These are phyloP conservation scores for Macroteleia sp. DNA, from an alignment of 2,888 invertebrate species.

Conservation along the genomic window DNA sequence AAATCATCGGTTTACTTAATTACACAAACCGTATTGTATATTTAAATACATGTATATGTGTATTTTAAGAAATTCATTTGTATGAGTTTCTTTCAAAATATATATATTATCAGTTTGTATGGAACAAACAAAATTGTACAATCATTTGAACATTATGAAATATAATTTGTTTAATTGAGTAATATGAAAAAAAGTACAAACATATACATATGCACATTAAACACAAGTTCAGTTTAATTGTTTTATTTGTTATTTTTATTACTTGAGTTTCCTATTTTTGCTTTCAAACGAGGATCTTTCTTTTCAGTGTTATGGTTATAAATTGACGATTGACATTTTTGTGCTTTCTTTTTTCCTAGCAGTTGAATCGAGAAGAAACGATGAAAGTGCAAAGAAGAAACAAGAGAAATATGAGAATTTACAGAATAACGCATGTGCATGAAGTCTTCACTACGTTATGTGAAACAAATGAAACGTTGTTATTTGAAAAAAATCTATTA, in stretches of 20 bases:
- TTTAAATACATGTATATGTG: conserved; percentile 31
- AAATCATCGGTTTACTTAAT: conserved; percentile 12
- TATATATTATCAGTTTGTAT: neutral
- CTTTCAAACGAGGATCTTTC: neutral
- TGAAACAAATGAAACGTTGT: conserved; percentile 17
- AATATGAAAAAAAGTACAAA: too few species aligned
- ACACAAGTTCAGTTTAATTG: too few species aligned
- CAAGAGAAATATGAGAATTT: conserved; percentile 43
- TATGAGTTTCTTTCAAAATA: conserved; percentile 1
- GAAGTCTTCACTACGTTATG: conserved; percentile 26
- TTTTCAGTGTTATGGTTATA: neutral
- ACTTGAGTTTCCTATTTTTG: neutral
- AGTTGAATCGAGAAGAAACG: conserved; percentile 51
- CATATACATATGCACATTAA: too few species aligned
- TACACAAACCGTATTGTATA: conserved; percentile 6
- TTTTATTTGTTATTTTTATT: too few species aligned
- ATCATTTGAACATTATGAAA: neutral
- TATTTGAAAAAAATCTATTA: too few species aligned
- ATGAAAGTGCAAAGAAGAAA: conserved; percentile 40
- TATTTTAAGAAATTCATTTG: conserved; percentile 9
- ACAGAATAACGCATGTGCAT: conserved; percentile 30
- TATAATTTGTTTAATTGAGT: too few species aligned
- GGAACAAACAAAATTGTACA: neutral
- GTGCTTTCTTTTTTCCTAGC: conserved; percentile 49
- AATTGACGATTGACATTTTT: conserved; percentile 27